Evolutionary conservation across 2,113 vertebrate species (phyloP), one percentile per base, ranked within the genome.

Genomic region (Todiramphus saurophagus): DNA sequence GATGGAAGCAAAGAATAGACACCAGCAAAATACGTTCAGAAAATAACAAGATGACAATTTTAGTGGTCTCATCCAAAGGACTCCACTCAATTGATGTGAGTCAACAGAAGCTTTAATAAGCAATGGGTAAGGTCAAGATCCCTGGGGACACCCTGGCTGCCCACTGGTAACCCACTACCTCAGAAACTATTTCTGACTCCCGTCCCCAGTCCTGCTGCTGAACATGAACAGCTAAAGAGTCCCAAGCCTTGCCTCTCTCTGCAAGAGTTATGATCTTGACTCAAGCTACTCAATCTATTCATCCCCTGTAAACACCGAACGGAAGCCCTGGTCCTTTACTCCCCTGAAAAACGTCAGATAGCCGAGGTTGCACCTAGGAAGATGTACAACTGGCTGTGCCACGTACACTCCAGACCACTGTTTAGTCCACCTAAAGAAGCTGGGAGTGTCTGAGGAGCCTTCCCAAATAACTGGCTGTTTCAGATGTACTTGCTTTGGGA

Each of bases 31-130:
- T 10, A 11, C 16, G 16, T 37, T 1, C 77, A 68, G 46, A 58
- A 77, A 67, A 53, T 0, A 4, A n/a, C 4, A 58, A 28, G 18
- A 44, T 9, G 25, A 10, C 24, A 41, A 27, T 21, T 80, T 77
- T 28, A 56, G 24, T 13, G 5, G 37, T 35, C 33, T 70, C 7
- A 13, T 70, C 37, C 63, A 90, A 63, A 90, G 37, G 78, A 74
- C 66, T 51, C 19, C 27, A n/a, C 51, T 50, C 7, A 35, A 87
- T 4, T 10, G 10, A 23, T 1, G 11, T 0, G 2, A 62, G 8
- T 55, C 46, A 27, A 37, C 10, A 92, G 77, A 66, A 83, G 67
- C 58, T 90, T 79, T 75, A n/a, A 56, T 11, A 33, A 85, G 13
- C 41, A 69, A 55, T 50, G 18, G 9, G 10, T 15, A 43, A 39